Base-by-base conservation (phyloP, 64 coral and sea anemone genomes). In the Actinia equina region DNA sequence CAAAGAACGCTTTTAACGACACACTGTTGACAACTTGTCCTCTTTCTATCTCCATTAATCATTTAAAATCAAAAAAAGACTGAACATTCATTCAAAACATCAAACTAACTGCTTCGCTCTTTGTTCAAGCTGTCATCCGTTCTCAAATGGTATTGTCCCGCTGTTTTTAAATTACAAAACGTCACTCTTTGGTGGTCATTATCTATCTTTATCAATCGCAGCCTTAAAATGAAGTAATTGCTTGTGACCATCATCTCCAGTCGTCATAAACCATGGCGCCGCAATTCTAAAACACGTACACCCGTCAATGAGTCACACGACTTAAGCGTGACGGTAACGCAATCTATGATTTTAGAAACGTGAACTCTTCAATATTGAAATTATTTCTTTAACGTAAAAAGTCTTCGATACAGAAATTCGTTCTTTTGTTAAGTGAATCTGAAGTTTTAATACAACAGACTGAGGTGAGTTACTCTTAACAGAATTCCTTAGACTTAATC, bases 231-330 rank as follows among this genome's bases (percentile, higher is more conserved):
- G 19, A 65, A 65, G 62, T 65, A 65, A 65, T 65, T 65, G 62
- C 62, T 65, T 65, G 62, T 65, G 62, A 65, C 62, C 62, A 65
- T 20, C 5, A 65, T n/a, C 62, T 65, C 62, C 62, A 65, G 22
- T 20, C 62, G 62, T 23, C 62, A 65, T 7, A n/a, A 65, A n/a
- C 62, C 19, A 65, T 8, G 62, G 62, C 17, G 62, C 62, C 62
- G 6, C 62, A 65, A n/a, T 13, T 65, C 62, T 65, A 65, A 57
- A 65, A 23, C 62, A 65, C 20, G 59, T 65, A 23, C 62, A 65
- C 62, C 62, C 62, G n/a, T 65, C 62, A 65, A 65, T n/a, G 62
- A 65, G 62, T 65, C 62, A 65, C 62, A 65, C 62, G n/a, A 65
- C 55, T 7, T 65, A 20, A 65, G 62, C 62, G 62, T 65, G 20